Conservation (phyloP, 2,888 invertebrate species). For the Agrochola circellaris region DNA sequence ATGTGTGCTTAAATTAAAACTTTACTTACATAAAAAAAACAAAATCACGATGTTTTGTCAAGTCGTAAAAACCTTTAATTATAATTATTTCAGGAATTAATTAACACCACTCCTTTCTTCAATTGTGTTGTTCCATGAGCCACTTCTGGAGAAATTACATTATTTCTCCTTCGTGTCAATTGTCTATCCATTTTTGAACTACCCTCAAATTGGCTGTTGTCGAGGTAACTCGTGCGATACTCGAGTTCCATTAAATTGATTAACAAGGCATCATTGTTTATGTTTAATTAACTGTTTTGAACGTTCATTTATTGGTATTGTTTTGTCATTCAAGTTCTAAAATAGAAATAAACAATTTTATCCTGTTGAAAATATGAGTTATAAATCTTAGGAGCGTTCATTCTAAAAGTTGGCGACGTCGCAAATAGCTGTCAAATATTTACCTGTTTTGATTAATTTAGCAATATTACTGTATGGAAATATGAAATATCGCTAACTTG, state of each 20-base stretch:
- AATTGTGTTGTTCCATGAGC: constrained; percentile 10
- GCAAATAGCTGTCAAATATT: too few relatives aligned
- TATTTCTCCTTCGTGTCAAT: constrained; percentile 19
- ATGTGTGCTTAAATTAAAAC: background rate
- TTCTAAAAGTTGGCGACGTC: too few relatives aligned
- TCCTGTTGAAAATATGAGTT: too few relatives aligned
- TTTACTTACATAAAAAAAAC: background rate
- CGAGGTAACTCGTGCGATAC: constrained; percentile 1
- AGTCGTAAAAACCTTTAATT: background rate
- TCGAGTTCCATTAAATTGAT: constrained; percentile 23
- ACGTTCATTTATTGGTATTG: background rate
- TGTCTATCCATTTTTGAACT: constrained; percentile 26
- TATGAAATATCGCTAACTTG: too few relatives aligned
- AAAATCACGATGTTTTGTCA: background rate
- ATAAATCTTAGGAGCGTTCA: background rate
- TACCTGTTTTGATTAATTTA: too few relatives aligned
- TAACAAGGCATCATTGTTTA: constrained; percentile 25
- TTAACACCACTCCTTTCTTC: background rate
- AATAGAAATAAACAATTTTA: background rate
- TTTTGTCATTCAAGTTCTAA: background rate
- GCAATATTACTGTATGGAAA: too few relatives aligned
- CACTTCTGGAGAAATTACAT: constrained; percentile 16
- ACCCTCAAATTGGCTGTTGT: constrained; percentile 20
- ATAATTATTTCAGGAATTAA: constrained; percentile 8
- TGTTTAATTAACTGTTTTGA: constrained; percentile 30